Conservation (phyloP, 2,888 invertebrate genomes). For the Coelinius sp. region DNA sequence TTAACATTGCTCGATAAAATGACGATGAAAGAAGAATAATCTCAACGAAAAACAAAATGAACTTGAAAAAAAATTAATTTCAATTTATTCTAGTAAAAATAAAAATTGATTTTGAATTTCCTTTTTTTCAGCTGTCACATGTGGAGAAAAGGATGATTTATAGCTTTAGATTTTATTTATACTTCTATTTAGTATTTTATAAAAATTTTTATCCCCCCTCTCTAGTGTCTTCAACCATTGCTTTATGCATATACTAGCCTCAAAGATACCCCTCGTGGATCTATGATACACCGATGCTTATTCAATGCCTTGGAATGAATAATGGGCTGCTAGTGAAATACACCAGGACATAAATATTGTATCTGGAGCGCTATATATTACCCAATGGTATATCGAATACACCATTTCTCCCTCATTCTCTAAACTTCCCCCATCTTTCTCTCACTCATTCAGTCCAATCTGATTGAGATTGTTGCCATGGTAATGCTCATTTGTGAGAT, state of each 20-base stretch:
- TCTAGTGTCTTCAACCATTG: neutral
- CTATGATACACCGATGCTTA: constrained; percentile 67
- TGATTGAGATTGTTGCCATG: constrained; percentile 67
- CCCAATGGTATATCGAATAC: constrained; percentile 62
- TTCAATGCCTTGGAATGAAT: constrained; percentile 69
- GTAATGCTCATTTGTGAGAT: constrained; percentile 55
- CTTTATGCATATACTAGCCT: constrained; percentile 28
- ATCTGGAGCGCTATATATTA: constrained; percentile 70
- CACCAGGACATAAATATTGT: constrained; percentile 69
- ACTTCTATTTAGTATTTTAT: too few species aligned
- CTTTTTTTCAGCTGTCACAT: neutral
- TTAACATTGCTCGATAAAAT: constrained; percentile 44
- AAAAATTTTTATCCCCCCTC: neutral
- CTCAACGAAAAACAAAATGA: neutral
- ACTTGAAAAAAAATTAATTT: neutral
- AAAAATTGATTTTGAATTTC: neutral
- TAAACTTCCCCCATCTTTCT: neutral
- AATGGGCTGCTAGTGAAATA: constrained; percentile 70
- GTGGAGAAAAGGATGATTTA: neutral
- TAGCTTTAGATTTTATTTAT: neutral
- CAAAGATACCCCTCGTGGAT: constrained; percentile 55
- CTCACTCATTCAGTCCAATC: constrained; percentile 46
- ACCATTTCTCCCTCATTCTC: constrained; percentile 52
- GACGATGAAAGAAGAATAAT: constrained; percentile 28
- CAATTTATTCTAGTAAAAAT: neutral